A percentile compares a stretch with the other conserved stretches of the same genome.
phyloP scores from a whole-genome alignment of 2,113 vertebrate species.

The Otocyon megalotis region DNA sequence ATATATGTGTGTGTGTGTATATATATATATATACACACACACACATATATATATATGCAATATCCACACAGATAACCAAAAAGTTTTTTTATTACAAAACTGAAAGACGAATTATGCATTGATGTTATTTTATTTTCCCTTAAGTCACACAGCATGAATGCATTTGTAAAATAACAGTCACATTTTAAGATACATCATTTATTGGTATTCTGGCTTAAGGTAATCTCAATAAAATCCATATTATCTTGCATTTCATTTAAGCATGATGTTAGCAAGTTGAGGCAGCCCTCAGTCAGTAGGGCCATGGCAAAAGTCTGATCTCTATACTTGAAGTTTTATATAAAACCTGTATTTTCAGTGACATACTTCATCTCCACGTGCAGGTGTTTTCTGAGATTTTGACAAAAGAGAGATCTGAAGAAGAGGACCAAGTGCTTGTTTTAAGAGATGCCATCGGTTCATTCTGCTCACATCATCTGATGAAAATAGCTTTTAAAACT shows the following conservation, averaged over 20 bases:
- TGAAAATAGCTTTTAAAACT: constrained; percentile 64
- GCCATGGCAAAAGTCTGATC: constrained; percentile 59
- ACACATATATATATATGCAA: background rate
- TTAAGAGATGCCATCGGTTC: background rate
- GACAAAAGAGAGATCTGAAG: constrained; percentile 32
- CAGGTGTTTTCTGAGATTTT: constrained; percentile 64
- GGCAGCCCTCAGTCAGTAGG: constrained; percentile 59
- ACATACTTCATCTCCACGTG: constrained; percentile 48
- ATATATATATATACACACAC: background rate
- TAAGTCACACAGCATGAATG: constrained; percentile 13
- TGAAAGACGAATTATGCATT: background rate
- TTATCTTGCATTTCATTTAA: constrained; percentile 78
- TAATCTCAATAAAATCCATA: constrained; percentile 78
- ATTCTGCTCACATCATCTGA: constrained; percentile 52
- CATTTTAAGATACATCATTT: constrained; percentile 79
- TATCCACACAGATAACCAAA: background rate
- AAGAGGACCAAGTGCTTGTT: constrained; percentile 35
- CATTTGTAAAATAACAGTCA: constrained; percentile 75
- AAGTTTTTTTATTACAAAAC: constrained; percentile 11
- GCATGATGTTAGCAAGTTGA: constrained; percentile 75
- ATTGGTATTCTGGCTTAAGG: constrained; percentile 78
- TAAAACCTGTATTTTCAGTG: constrained; percentile 60
- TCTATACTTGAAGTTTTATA: constrained; percentile 69
- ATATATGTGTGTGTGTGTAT: background rate
- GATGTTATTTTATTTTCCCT: background rate